Base-by-base conservation (phyloP, 2,797 vertebrate genomes). In the Acrocephalus scirpaceus region DNA sequence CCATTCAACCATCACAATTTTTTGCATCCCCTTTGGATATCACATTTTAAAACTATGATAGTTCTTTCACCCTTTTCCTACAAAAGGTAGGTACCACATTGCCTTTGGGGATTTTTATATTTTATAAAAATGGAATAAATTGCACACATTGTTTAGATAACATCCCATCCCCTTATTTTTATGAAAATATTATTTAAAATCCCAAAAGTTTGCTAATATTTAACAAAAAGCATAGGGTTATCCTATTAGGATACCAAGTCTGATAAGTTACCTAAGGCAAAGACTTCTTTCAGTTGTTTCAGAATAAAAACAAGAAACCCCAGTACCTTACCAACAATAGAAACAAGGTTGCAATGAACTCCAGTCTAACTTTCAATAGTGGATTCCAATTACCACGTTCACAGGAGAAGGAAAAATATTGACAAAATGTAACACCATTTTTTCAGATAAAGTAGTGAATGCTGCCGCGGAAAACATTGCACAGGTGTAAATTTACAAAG, bases 301-400 rank as follows among this genome's bases (percentile, higher is more conserved):
- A 92, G 69, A 92, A 73, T 51, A 62, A 96, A 95, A 95, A 72
- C 66, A 61, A 3, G 22, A 88, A 92, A 83, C 21, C n/a, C n/a
- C 86, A 87, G 45, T 8, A 82, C 81, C 36, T 62, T 36, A 80
- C 47, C 84, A 86, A 25, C 57, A 86, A 77, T 0, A 18, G 62
- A 86, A 90, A 66, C 7, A 20, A 67, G 22, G n/a, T 23, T 84
- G 78, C 54, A 83, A 36, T 22, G n/a, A 92, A 96, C 91, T 95
- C 86, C 72, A 71, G 16, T 17, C 48, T 57, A 71, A 83, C 34
- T 30, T 61, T 57, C 64, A 87, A 38, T 1, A 82, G 72, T 15
- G 53, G 77, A 85, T 54, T 95, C 81, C 84, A 74, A 51, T 85
- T 87, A 91, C 75, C 36, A 44, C 5, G 16, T 75, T 82, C 21